Percentiles rank a stretch among this genome's conserved stretches.
phyloP scores from a whole-genome alignment of 2,797 vertebrate genomes.

The Scyliorhinus canicula region DNA sequence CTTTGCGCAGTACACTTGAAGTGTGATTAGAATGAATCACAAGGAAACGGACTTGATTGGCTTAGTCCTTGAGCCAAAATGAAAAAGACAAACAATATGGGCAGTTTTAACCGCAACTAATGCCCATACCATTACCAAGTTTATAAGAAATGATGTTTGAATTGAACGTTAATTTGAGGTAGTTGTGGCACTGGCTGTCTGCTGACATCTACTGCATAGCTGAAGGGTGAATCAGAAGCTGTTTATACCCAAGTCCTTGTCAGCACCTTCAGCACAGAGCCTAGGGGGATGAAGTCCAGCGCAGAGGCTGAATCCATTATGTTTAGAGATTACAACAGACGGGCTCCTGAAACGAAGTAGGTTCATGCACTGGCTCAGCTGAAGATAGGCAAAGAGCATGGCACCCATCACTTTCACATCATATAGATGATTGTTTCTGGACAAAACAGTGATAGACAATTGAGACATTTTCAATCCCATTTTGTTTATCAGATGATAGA shows the following conservation, averaged over 20 bases:
- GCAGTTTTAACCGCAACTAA: neutral
- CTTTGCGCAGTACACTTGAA: neutral
- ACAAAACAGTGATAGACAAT: neutral
- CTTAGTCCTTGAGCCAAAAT: neutral
- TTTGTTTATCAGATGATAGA: neutral
- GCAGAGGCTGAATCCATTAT: constrained; percentile 36
- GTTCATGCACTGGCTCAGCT: neutral
- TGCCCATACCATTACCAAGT: neutral
- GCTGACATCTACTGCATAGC: constrained; percentile 51
- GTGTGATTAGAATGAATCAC: neutral
- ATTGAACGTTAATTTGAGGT: constrained; percentile 26
- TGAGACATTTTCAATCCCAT: neutral
- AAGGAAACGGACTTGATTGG: neutral
- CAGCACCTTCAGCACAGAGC: constrained; percentile 51
- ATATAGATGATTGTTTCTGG: constrained; percentile 6
- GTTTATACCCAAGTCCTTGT: constrained; percentile 59
- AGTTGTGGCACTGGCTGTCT: constrained; percentile 1
- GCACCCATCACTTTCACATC: constrained; percentile 34
- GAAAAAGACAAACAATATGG: neutral
- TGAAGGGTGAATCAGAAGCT: constrained; percentile 55
- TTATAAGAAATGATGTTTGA: neutral
- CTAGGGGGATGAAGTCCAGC: constrained; percentile 57
- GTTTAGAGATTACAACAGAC: constrained; percentile 51
- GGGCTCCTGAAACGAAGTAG: constrained; percentile 38
- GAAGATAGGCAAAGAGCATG: constrained; percentile 35